Conservation (phyloP, 2,888 invertebrate genomes). For the Nipponacmea schrenckii region DNA sequence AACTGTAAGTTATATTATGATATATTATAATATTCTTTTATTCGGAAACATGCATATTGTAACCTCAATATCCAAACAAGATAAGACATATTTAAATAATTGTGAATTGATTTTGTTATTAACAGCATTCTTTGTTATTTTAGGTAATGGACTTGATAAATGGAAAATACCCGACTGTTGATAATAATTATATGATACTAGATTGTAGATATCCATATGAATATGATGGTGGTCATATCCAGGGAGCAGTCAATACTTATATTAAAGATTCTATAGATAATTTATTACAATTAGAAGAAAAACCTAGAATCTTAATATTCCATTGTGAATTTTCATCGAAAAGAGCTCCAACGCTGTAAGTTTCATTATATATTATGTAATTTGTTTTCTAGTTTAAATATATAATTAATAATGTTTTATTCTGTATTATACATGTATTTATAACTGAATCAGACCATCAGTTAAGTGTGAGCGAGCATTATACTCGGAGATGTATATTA, state of each 20-base stretch:
- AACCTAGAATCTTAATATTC: conserved; percentile 26
- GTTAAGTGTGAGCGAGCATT: too few relatives aligned
- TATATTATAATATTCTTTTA: too few relatives aligned
- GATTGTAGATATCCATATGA: conserved; percentile 70
- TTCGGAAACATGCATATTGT: too few relatives aligned
- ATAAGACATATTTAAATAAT: too few relatives aligned
- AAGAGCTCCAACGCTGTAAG: conserved; percentile 30
- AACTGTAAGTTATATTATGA: not conserved
- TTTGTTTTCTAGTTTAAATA: not conserved
- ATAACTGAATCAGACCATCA: too few relatives aligned
- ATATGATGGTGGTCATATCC: conserved; percentile 74
- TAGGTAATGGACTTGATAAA: too few relatives aligned
- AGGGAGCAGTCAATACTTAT: conserved; percentile 19
- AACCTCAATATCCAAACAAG: too few relatives aligned
- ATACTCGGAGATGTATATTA: too few relatives aligned
- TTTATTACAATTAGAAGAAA: conserved; percentile 14
- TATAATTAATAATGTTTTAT: not conserved
- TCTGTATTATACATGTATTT: not conserved
- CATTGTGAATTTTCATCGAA: conserved; percentile 35
- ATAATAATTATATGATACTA: conserved; percentile 83
- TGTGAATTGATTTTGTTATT: too few relatives aligned
- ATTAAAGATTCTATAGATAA: conserved; percentile 15
- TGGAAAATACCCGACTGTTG: conserved; percentile 86
- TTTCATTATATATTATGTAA: not conserved
- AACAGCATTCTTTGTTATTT: too few relatives aligned